Evolutionary conservation across 2,888 invertebrate species (phyloP), one percentile per base, ranked within the genome.

Genomic region (Poecilobothrus nobilitatus): DNA sequence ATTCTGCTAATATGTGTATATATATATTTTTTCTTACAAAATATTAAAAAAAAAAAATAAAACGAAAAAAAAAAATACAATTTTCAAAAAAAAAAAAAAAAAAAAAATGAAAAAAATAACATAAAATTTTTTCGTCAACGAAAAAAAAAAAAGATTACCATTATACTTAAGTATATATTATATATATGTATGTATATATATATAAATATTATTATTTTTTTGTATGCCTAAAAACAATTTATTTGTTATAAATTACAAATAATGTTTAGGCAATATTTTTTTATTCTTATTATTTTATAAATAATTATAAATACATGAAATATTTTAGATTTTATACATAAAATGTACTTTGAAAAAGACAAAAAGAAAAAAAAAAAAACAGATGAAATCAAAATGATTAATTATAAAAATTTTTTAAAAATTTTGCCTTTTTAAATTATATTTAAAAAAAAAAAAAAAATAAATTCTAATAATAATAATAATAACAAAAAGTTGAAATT

Each of bases 181-280:
- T 18, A 18, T 53, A 53, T 53, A 53, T 2, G 1, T 37, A 27
- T 37, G 2, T 37, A 10, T 37, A 5, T 37, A 37, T 10, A 37
- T 12, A 10, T 37, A 37, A 7, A 7, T 12, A 37, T 7, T 37
- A 37, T 10, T 37, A 12, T 12, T 37, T 8, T 37, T 37, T 12
- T 7, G 37, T 37, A 37, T 53, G 53, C 53, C 53, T 53, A 53
- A 53, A 18, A 53, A 53, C 53, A 53, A 41, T 53, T 53, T 53
- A 53, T 53, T 53, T 53, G 53, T 53, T 12, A 53, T 53, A 12
- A n/a, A 18, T 53, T 6, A 15, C 53, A 53, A 53, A 53, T 53
- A 53, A 53, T 18, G 53, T 53, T n/a, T 53, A 53, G 53, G 53
- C 53, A 53, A n/a, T n/a, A n/a, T 53, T 53, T 53, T 53, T 53